Percentiles rank a stretch among this genome's conserved stretches.
phyloP scores from a whole-genome alignment of 2,888 invertebrate species.

The Lepidochitona cinerea region DNA sequence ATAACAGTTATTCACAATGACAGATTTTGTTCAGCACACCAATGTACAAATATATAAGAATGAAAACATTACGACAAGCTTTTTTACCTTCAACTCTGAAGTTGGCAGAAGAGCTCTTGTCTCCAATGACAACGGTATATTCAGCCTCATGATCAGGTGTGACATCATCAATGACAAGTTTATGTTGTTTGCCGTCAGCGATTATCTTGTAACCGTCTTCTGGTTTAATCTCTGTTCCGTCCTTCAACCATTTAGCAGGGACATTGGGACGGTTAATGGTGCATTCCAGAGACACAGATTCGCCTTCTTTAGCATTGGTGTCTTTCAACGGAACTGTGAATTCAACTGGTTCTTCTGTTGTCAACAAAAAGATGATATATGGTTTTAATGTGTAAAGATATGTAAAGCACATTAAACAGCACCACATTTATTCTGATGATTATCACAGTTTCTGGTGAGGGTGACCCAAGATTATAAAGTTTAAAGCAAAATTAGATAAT shows the following conservation, averaged over 20 bases:
- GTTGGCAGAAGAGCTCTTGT: slow-evolving; percentile 48
- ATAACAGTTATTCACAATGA: too few species aligned
- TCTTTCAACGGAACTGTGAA: slow-evolving; percentile 18
- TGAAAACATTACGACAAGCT: too few species aligned
- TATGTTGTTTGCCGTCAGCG: slow-evolving; percentile 19
- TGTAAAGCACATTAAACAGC: too few species aligned
- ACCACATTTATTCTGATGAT: too few species aligned
- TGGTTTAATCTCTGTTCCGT: slow-evolving; percentile 86
- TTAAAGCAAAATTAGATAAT: too few species aligned
- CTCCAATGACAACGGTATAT: slow-evolving; percentile 49
- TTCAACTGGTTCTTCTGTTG: slow-evolving; percentile 12
- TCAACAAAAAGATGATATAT: too few species aligned
- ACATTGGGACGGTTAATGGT: not conserved
- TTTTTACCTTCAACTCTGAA: slow-evolving; percentile 56
- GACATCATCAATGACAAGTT: slow-evolving; percentile 83
- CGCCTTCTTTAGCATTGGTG: slow-evolving; percentile 28
- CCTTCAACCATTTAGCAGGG: slow-evolving; percentile 77
- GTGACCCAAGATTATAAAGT: too few species aligned
- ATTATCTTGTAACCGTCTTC: slow-evolving; percentile 28
- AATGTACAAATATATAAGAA: too few species aligned
- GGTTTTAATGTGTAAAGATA: too few species aligned
- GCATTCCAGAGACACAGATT: slow-evolving; percentile 30
- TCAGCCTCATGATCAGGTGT: slow-evolving; percentile 70
- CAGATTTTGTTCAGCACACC: too few species aligned
- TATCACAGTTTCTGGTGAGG: too few species aligned